phyloP scores from a whole-genome alignment of 2,888 invertebrate species.

The Merodon equestris region DNA sequence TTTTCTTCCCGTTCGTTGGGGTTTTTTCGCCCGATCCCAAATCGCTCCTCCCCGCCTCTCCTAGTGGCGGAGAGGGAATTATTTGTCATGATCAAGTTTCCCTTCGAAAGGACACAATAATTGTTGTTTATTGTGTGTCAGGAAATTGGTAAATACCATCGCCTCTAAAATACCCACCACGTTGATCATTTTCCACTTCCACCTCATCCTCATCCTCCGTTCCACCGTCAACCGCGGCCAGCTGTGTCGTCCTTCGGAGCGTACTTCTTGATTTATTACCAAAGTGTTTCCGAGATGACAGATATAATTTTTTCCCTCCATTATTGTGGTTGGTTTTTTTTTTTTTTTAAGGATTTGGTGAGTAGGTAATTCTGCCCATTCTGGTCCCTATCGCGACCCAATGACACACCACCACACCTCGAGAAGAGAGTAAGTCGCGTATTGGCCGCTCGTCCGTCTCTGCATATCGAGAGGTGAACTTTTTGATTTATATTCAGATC shows the following conservation, averaged over 20 bases:
- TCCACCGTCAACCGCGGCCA: neutral
- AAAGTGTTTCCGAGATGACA: conserved; percentile 58
- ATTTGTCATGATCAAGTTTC: conserved; percentile 75
- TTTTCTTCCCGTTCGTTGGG: conserved; percentile 10
- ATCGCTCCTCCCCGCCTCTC: neutral
- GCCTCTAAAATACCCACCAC: conserved; percentile 67
- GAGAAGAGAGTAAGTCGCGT: conserved; percentile 13
- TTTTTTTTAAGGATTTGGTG: conserved; percentile 34
- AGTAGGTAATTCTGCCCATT: conserved; percentile 43
- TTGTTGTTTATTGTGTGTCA: conserved; percentile 69
- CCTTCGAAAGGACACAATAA: conserved; percentile 66
- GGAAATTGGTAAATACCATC: conserved; percentile 69
- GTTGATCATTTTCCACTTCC: conserved; percentile 50
- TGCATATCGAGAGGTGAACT: conserved; percentile 62
- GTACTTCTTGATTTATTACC: conserved; percentile 51
- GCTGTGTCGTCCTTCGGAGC: conserved; percentile 46
- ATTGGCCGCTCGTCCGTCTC: conserved; percentile 4
- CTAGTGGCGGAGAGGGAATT: conserved; percentile 49
- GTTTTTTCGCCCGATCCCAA: too few relatives aligned
- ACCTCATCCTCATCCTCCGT: neutral
- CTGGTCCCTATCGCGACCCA: too few relatives aligned
- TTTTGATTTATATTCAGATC: conserved; percentile 68
- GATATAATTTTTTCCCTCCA: conserved; percentile 46
- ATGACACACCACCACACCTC: conserved; percentile 46
- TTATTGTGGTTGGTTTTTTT: neutral